These are phyloP conservation scores for Myocastor coypus DNA, from an alignment of 2,113 vertebrate species.

Conservation along the genomic window DNA sequence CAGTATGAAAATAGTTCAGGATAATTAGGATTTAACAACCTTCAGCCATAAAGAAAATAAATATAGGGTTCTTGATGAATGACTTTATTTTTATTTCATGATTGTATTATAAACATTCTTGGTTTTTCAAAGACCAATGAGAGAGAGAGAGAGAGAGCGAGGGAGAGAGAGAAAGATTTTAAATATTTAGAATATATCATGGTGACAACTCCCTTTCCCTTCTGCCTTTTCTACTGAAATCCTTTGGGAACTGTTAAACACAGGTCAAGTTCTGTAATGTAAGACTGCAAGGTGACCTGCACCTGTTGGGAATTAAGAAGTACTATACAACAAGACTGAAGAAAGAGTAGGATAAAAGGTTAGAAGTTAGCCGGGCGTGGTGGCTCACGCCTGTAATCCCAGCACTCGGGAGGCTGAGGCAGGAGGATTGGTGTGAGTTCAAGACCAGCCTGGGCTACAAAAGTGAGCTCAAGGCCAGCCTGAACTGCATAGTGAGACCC, in stretches of 20 bases:
- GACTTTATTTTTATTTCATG: slow-evolving; percentile 81
- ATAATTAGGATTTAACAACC: slow-evolving; percentile 80
- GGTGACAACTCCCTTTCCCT: background rate
- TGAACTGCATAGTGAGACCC: too few relatives aligned
- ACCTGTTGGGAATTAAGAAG: slow-evolving; percentile 13
- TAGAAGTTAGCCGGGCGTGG: too few relatives aligned
- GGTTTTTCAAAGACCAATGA: slow-evolving; percentile 66
- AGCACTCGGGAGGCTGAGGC: too few relatives aligned
- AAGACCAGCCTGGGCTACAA: too few relatives aligned
- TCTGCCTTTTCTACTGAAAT: background rate
- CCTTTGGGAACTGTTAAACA: slow-evolving; percentile 33
- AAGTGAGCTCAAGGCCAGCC: too few relatives aligned
- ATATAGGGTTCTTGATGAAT: slow-evolving; percentile 78
- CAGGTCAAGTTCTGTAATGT: slow-evolving; percentile 56
- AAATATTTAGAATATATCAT: slow-evolving; percentile 58
- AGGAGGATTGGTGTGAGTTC: too few relatives aligned
- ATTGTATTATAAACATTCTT: slow-evolving; percentile 77
- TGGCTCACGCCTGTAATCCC: too few relatives aligned
- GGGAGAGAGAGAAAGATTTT: slow-evolving; percentile 35
- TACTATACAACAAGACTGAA: background rate
- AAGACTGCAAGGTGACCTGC: slow-evolving; percentile 59
- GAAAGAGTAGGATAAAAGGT: background rate
- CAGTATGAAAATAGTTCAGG: slow-evolving; percentile 79
- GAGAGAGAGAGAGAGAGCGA: background rate
- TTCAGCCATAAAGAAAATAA: slow-evolving; percentile 82